Conservation (phyloP, 2,888 invertebrate genomes). For the Ashinkailepas kermadecensis region DNA sequence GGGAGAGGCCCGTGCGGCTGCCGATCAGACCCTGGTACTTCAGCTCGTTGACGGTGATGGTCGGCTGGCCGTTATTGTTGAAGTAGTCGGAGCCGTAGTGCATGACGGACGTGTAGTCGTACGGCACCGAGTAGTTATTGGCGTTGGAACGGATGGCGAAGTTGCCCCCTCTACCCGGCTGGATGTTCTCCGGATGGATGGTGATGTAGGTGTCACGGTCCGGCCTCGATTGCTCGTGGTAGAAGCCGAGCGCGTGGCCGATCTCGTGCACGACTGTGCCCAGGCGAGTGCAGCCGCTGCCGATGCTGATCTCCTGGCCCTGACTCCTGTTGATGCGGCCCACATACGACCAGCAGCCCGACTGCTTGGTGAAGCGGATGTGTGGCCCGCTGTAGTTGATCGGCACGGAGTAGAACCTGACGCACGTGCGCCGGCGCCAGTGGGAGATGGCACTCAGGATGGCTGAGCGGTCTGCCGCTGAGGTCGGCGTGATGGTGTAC, state of each 20-base stretch:
- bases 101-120: constrained; percentile 26
- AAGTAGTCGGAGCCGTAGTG: constrained; percentile 20
- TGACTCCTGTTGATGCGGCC: background rate
- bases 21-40: constrained; percentile 11
- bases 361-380: background rate
- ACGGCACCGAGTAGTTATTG: background rate
- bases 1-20: constrained; percentile 4
- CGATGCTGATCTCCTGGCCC: background rate
- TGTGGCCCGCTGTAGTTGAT: background rate
- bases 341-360: background rate
- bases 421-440: background rate
- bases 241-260: constrained; percentile 28
- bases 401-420: background rate
- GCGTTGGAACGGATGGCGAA: background rate
- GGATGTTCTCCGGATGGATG: background rate
- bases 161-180: background rate
- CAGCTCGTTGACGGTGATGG: constrained; percentile 22
- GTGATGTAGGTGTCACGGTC: constrained; percentile 17
- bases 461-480: background rate
- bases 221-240: constrained; percentile 26
- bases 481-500: background rate
- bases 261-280: constrained; percentile 27
- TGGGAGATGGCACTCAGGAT: background rate
- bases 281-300: background rate
- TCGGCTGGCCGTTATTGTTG: constrained; percentile 6